phyloP scores from a whole-genome alignment of 2,113 vertebrate genomes.

The Casuarius casuarius region DNA sequence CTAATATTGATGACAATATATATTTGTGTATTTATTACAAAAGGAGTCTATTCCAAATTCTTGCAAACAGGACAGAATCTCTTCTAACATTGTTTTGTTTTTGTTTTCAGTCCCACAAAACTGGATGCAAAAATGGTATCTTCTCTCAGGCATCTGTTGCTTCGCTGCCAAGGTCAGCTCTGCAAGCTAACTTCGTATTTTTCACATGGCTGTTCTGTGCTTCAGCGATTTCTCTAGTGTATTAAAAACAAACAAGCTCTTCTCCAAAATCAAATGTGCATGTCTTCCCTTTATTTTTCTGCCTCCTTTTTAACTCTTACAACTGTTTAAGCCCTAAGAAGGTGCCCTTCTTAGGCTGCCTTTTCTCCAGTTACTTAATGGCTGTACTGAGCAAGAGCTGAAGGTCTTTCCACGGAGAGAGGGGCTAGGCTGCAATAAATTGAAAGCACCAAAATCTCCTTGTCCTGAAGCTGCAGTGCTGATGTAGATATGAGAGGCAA shows the following conservation, averaged over 20 bases:
- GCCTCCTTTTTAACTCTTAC: not conserved
- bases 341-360: not conserved
- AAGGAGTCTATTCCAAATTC: not conserved
- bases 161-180: constrained; percentile 57
- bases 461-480: not conserved
- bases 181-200: not conserved
- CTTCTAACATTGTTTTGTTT: not conserved
- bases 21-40: not conserved
- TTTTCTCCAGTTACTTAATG: not conserved
- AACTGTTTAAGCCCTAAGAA: not conserved
- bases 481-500: not conserved
- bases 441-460: not conserved
- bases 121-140: not conserved
- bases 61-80: not conserved
- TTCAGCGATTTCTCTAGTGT: constrained; percentile 6
- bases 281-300: not conserved
- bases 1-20: not conserved
- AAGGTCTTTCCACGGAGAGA: not conserved
- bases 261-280: not conserved
- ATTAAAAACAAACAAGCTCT: not conserved
- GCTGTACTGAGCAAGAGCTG: not conserved
- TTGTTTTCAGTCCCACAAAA: not conserved
- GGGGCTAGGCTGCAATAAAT: not conserved
- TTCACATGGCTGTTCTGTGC: constrained; percentile 6
- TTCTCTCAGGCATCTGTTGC: not conserved